Percentiles rank a stretch among this genome's conserved stretches.
Conservation (phyloP, 2,113 vertebrate species). For the Clarias gariepinus region DNA sequence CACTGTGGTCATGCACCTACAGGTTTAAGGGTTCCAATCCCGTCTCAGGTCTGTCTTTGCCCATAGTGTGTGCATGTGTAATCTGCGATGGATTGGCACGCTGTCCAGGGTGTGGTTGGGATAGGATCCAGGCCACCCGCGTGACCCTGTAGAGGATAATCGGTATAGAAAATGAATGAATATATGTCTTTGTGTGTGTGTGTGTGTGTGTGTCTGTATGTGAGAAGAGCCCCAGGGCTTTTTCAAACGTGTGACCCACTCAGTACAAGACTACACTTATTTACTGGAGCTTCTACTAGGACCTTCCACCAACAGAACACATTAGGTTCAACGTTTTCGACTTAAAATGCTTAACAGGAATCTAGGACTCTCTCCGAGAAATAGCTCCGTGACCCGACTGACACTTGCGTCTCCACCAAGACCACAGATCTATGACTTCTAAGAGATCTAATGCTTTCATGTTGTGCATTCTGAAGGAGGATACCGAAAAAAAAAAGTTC, state of each 20-base stretch:
- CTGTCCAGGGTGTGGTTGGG: too few relatives aligned
- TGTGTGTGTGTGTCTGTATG: too few relatives aligned
- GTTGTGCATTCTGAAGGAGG: too few relatives aligned
- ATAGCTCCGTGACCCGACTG: neutral
- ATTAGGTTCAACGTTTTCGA: neutral
- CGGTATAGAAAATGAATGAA: too few relatives aligned
- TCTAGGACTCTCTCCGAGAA: neutral
- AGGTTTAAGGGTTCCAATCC: too few relatives aligned
- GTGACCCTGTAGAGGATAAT: too few relatives aligned
- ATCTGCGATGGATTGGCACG: too few relatives aligned
- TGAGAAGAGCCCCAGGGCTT: neutral
- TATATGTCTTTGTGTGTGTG: too few relatives aligned
- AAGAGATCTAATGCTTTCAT: too few relatives aligned
- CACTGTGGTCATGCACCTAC: too few relatives aligned
- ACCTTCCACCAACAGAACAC: neutral
- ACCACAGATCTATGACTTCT: neutral
- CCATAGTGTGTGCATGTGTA: too few relatives aligned
- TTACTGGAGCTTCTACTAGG: neutral
- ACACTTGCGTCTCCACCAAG: neutral
- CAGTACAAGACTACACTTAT: neutral
- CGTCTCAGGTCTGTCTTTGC: too few relatives aligned
- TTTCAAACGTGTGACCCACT: neutral
- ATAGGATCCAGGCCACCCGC: neutral
- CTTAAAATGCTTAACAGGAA: neutral
- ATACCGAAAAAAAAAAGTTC: neutral